Evolutionary conservation across 2,888 invertebrate genomes (phyloP), one percentile per base, ranked within the genome.

Genomic region (Aricia artaxerxes): DNA sequence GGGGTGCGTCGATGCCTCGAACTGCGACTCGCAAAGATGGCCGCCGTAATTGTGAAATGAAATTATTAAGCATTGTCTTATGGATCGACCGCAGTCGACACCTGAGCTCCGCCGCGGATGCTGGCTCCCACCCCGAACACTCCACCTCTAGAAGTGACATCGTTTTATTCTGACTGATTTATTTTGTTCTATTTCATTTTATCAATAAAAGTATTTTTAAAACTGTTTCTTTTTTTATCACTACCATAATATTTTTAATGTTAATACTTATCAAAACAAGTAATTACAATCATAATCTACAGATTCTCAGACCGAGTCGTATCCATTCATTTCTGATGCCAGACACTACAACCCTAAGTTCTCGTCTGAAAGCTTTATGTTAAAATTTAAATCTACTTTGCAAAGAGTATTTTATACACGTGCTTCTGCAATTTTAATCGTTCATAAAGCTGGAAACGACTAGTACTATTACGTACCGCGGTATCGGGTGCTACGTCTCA

Each of bases 331-430:
- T 92, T 89, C 90, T 91, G 88, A 85, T 87, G 57, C 16, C 90
- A 92, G 92, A 92, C 92, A 91, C 92, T 89, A 92, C 91, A 89
- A 90, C 94, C 93, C 90, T 93, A 87, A 90, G 49, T 76, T 75
- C 57, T 57, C 57, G 57, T 57, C 92, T 91, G 92, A 93, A 92
- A 93, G 93, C 93, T 91, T 90, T 89, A 93, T 94, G 93, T 94
- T 94, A 94, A 94, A 94, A 94, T 94, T 94, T 94, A 94, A 94
- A 94, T 94, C 94, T 94, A 94, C 94, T 94, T 94, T 93, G 90
- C 92, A 91, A 94, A 94, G 93, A 94, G 93, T 94, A 91, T 93
- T 94, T 93, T 93, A 93, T 94, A 94, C 93, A 92, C 92, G 93
- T 92, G 93, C 91, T 92, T 91, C 89, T 92, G 91, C 94, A 92